Evolutionary conservation across 2,888 invertebrate species (phyloP), one percentile per base, ranked within the genome.

Genomic region (Monochamus alternatus): DNA sequence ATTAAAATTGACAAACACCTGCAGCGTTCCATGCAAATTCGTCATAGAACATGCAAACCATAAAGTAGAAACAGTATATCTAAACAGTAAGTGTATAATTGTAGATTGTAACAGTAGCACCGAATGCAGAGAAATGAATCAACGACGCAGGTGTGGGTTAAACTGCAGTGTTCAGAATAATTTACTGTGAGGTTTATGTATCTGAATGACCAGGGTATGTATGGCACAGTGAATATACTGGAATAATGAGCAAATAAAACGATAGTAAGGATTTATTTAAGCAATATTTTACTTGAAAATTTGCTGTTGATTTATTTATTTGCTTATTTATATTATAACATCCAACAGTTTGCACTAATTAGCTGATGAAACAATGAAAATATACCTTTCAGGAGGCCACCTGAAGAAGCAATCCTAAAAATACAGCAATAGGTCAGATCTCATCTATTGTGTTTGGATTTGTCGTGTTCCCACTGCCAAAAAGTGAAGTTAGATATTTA

Each of bases 1-100:
- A 22, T 22, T 22, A 22, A 60, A 38, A 10, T 12, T 12, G 32
- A 14, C 47, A 65, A 73, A 65, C 72, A 64, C 38, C 47, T 59
- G 65, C 43, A 44, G 58, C 65, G 59, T 65, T 58, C 43, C 65
- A 73, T 65, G 72, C 5, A 73, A 65, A 65, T 65, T 73, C 55
- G 52, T 64, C 47, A 32, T 22, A n/a, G 22, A 38, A 72, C 31
- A 51, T 43, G 22, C 44, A 5, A 4, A 38, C 4, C 38, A 38
- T 38, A 38, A 38, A 38, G 38, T 38, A 38, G 38, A 38, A 38
- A 38, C 38, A 38, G 7, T 69, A 60, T 44, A 65, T 65, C 22
- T 73, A 77, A 77, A 77, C 75, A 52, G 63, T 73, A 73, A 75
- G 69, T 77, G 75, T 73, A 67, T 73, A 73, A 75, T 75, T 77